phyloP scores from a whole-genome alignment of 2,797 vertebrate genomes.

The Mormyrops attenuatus region DNA sequence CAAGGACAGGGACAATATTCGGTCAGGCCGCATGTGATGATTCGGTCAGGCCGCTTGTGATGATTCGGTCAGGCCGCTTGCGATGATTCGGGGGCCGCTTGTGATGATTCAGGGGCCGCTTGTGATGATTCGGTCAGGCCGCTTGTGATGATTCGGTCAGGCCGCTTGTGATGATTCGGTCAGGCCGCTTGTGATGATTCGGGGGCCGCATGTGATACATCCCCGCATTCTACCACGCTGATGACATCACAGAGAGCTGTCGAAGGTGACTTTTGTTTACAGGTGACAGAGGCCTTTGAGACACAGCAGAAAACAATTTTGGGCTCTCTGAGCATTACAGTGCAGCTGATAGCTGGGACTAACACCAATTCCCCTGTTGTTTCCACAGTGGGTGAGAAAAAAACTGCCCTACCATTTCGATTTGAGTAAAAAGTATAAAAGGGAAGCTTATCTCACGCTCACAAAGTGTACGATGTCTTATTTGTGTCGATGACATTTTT shows the following conservation, averaged over 20 bases:
- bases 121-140: too few species aligned
- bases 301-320: conserved; percentile 19
- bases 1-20: conserved; percentile 27
- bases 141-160: not conserved
- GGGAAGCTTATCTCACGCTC: conserved; percentile 19
- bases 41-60: too few species aligned
- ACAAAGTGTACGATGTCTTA: conserved; percentile 20
- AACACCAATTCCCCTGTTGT: conserved; percentile 28
- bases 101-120: not conserved
- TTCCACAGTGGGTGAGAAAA: conserved; percentile 36
- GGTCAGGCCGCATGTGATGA: not conserved
- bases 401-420: conserved; percentile 24
- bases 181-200: not conserved
- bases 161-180: not conserved
- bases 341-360: conserved; percentile 31
- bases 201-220: not conserved
- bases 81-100: not conserved
- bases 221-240: not conserved
- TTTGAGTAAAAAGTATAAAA: conserved; percentile 26
- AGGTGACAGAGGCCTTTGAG: conserved; percentile 25
- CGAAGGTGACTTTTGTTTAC: conserved; percentile 22
- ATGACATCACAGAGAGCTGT: conserved; percentile 11
- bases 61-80: too few species aligned
- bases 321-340: conserved; percentile 31
- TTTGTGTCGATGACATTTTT: conserved; percentile 28